These are phyloP conservation scores for Himalopsyche tibetana DNA, from an alignment of 2,888 invertebrate genomes.

Conservation along the genomic window DNA sequence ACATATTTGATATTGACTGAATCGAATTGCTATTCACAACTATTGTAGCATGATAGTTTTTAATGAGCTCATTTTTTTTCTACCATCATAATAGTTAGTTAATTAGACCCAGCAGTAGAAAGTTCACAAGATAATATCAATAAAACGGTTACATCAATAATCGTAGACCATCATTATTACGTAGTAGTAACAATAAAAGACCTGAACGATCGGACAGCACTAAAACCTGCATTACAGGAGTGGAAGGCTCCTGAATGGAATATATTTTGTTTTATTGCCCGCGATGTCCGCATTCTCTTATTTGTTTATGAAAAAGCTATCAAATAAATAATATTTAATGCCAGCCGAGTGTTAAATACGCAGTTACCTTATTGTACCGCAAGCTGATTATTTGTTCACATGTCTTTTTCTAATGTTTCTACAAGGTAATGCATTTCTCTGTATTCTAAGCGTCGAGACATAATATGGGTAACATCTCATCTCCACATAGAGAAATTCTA, in stretches of 20 bases:
- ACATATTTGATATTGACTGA: too few relatives aligned
- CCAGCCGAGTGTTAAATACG: neutral
- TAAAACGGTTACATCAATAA: neutral
- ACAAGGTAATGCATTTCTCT: neutral
- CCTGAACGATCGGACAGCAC: neutral
- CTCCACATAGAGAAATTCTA: neutral
- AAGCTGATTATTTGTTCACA: constrained; percentile 35
- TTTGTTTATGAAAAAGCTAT: constrained; percentile 38
- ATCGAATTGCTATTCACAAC: too few relatives aligned
- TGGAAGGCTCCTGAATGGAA: neutral
- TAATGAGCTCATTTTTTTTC: too few relatives aligned
- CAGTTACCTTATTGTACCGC: neutral
- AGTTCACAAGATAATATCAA: too few relatives aligned
- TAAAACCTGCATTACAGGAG: constrained; percentile 11
- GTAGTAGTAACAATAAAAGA: constrained; percentile 8
- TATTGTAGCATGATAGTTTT: too few relatives aligned
- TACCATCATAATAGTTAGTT: too few relatives aligned
- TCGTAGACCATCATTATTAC: neutral
- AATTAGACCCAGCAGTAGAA: too few relatives aligned
- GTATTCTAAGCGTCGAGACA: neutral
- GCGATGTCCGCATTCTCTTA: constrained; percentile 31
- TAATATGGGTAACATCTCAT: constrained; percentile 21
- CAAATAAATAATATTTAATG: neutral
- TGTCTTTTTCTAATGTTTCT: neutral
- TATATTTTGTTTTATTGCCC: neutral